phyloP scores from a whole-genome alignment of 2,888 invertebrate genomes.

The Leptura quadrifasciata region DNA sequence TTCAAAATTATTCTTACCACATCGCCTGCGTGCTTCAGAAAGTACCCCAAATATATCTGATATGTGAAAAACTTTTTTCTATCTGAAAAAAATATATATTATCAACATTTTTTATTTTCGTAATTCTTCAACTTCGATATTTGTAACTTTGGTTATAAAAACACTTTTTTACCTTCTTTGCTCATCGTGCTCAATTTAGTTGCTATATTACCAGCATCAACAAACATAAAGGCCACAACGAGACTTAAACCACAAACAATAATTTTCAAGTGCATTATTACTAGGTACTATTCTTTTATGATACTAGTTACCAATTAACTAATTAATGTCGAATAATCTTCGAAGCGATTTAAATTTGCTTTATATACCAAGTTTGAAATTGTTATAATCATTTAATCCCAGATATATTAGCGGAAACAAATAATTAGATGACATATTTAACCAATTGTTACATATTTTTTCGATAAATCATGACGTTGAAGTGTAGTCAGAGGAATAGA shows the following conservation, averaged over 20 bases:
- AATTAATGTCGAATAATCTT: slow-evolving; percentile 5
- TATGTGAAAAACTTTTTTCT: slow-evolving; percentile 1
- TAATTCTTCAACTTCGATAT: neutral
- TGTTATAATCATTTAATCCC: slow-evolving; percentile 20
- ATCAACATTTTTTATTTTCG: neutral
- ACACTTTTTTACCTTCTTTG: slow-evolving; percentile 3
- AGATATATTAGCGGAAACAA: neutral
- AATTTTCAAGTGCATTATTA: slow-evolving; percentile 10
- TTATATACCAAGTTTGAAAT: slow-evolving; percentile 7
- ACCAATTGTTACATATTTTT: neutral
- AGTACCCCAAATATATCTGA: slow-evolving; percentile 10
- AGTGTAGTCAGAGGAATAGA: no score
- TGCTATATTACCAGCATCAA: neutral
- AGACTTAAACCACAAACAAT: neutral
- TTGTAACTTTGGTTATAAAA: neutral
- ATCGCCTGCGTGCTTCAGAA: slow-evolving; percentile 8
- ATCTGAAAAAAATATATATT: slow-evolving; percentile 11
- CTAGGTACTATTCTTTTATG: neutral
- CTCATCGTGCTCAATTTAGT: neutral
- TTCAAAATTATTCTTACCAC: slow-evolving; percentile 5
- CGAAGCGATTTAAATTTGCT: neutral
- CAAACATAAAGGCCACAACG: neutral
- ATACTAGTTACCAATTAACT: neutral
- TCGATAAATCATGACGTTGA: neutral
- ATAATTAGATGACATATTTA: slow-evolving; percentile 1